Conservation (phyloP, 2,888 invertebrate genomes). For the Mesorhabditis belari region DNA sequence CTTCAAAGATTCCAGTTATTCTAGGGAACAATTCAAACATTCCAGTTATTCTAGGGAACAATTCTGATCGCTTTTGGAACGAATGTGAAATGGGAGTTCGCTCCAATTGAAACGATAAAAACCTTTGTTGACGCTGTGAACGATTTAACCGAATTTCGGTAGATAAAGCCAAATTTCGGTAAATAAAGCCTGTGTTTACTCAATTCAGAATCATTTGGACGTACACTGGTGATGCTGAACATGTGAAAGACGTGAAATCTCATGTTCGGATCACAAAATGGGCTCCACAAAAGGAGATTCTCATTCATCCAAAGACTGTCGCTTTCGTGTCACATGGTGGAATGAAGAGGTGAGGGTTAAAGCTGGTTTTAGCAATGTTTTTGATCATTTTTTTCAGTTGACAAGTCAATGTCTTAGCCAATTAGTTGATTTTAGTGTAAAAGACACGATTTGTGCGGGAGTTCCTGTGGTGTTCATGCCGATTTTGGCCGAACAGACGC, state of each 20-base stretch:
- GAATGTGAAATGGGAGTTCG: neutral
- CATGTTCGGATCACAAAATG: slow-evolving; percentile 22
- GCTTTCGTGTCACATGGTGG: slow-evolving; percentile 36
- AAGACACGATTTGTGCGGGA: slow-evolving; percentile 24
- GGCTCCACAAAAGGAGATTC: slow-evolving; percentile 36
- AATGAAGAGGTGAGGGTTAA: slow-evolving; percentile 19
- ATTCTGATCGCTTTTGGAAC: neutral
- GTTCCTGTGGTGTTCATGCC: slow-evolving; percentile 31
- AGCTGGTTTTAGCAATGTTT: neutral
- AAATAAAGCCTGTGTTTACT: neutral
- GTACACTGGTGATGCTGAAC: neutral
- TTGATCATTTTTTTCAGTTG: too few relatives aligned
- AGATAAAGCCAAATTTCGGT: neutral
- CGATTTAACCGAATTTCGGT: neutral
- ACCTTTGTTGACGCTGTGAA: neutral
- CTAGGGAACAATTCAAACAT: too few relatives aligned
- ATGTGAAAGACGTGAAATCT: slow-evolving; percentile 8
- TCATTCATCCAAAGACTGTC: slow-evolving; percentile 24
- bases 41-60: neutral
- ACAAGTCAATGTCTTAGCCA: neutral
- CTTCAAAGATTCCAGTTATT: too few relatives aligned
- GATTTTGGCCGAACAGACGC: slow-evolving; percentile 30
- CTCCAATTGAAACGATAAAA: neutral
- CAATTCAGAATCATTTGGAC: neutral
- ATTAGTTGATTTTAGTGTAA: slow-evolving; percentile 12